Evolutionary conservation across 2,113 vertebrate species (phyloP).

Genomic region (Oophaga pumilio): DNA sequence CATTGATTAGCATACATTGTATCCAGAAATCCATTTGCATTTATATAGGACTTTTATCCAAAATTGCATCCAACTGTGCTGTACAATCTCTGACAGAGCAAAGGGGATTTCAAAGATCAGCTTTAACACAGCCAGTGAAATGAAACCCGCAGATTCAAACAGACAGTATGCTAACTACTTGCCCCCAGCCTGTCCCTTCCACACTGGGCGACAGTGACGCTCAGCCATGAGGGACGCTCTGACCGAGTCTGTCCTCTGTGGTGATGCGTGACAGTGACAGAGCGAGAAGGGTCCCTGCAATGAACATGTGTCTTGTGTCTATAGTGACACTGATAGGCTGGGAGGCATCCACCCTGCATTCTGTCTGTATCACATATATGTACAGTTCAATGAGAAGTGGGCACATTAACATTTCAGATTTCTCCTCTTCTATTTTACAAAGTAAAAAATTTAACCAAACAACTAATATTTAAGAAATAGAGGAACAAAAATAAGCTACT

Average conservation of each 20-base stretch:
- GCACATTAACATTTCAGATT: neutral
- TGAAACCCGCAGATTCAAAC: conserved; percentile 50
- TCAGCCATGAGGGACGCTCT: conserved; percentile 27
- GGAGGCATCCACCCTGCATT: neutral
- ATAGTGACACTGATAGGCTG: conserved; percentile 32
- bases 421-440: neutral
- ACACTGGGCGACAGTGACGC: conserved; percentile 37
- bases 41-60: conserved; percentile 58
- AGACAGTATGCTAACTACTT: conserved; percentile 47
- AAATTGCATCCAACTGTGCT: conserved; percentile 50
- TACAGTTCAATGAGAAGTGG: neutral
- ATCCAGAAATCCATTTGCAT: conserved; percentile 51
- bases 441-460: neutral
- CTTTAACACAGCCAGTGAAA: conserved; percentile 42
- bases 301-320: conserved; percentile 31
- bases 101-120: conserved; percentile 51
- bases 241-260: conserved; percentile 1
- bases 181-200: conserved; percentile 42
- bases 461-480: neutral
- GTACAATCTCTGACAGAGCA: conserved; percentile 50
- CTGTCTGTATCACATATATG: neutral
- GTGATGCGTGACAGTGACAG: conserved; percentile 29
- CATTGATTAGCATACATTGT: conserved; percentile 58
- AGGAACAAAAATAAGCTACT: neutral
- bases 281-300: conserved; percentile 25